Evolutionary conservation across 2,113 vertebrate species (phyloP), one percentile per base, ranked within the genome.

Genomic region (Heterochromis multidens): DNA sequence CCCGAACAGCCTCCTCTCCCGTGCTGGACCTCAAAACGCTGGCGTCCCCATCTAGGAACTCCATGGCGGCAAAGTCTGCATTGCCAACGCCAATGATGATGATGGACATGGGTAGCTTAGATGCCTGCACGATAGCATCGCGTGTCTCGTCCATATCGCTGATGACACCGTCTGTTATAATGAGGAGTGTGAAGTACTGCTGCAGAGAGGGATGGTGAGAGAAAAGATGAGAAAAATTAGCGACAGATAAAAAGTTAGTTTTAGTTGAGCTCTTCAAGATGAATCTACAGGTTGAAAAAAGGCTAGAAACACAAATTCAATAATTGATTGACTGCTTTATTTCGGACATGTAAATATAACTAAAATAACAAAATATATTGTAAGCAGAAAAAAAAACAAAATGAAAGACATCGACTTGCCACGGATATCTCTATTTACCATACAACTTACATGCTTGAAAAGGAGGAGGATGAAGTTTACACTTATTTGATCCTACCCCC

Each of bases 91-190:
- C 99, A 1, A 99, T 97, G 17, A 99, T 99, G 91, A 99, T 99
- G 92, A 99, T 98, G 89, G 99, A 99, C 99, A 99, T 99, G 91
- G 99, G 98, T 83, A 99, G 95, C 94, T 97, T 98, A 76, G 99
- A 98, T 0, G 98, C 99, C 95, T 99, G 97, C 4, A 99, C 98
- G 46, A 99, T 96, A 0, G 98, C 98, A 0, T 99, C 95, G 0
- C 99, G 94, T 0, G 99, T 99, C 96, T 99, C 98, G 0, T 99
- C 99, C 98, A 99, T 99, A 93, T 99, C 99, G 0, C 99, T 99
- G 96, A 99, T 99, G 92, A 99, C 99, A 0, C 99, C 98, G 0
- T 99, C 99, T 0, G 99, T 99, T 94, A 99, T 98, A 91, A 99
- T 99, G 83, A 99, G 97, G 85, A 99, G 97, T 82, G 97, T 99